A percentile compares a stretch with the other conserved stretches of the same genome.
Conservation (phyloP, 2,113 vertebrate genomes). For the Xiphorhynchus elegans region DNA sequence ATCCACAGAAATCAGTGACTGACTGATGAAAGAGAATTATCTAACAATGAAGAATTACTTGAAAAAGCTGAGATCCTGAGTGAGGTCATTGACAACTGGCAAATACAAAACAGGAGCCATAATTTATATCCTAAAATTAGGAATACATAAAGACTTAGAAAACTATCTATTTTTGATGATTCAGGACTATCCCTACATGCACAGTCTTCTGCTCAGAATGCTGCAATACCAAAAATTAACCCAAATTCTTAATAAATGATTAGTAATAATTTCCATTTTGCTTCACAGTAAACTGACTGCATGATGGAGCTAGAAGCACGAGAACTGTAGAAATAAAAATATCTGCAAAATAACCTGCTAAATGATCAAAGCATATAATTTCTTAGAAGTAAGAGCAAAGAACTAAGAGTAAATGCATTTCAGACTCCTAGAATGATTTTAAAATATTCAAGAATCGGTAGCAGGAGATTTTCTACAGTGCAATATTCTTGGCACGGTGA, state of each 20-base stretch:
- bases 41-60: neutral
- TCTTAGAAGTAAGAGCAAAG: neutral
- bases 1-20: neutral
- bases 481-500: neutral
- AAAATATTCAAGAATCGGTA: neutral
- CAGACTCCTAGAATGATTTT: neutral
- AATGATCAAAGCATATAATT: neutral
- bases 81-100: neutral
- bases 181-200: neutral
- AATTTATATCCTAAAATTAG: neutral
- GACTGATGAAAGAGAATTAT: neutral
- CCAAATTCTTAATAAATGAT: neutral
- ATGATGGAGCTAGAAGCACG: neutral
- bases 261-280: neutral
- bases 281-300: neutral
- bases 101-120: neutral
- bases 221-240: neutral
- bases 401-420: neutral
- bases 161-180: neutral
- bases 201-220: neutral
- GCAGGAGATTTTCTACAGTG: neutral
- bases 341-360: neutral
- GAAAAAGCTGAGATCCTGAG: neutral
- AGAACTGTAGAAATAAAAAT: neutral
- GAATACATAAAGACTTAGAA: neutral